Evolutionary conservation across 2,888 invertebrate genomes (phyloP).

Genomic region (Tolmerus cingulatus): DNA sequence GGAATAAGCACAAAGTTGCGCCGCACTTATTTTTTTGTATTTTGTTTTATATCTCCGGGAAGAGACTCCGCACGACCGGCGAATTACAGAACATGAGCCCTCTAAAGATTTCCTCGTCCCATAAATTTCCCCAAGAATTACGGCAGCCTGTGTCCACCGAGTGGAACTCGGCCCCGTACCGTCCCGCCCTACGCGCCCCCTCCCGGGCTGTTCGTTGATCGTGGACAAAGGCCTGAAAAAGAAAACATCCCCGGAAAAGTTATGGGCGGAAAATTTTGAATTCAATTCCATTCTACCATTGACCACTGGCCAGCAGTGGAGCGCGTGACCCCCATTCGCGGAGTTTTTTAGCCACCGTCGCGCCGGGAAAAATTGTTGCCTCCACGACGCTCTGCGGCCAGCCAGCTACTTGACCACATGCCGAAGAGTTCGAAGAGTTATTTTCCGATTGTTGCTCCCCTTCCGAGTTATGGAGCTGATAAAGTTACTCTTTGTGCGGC

Average conservation of each 20-base stretch:
- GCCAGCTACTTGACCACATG: constrained; percentile 12
- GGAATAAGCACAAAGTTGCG: not conserved
- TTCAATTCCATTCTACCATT: not conserved
- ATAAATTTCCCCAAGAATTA: constrained; percentile 35
- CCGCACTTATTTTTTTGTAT: not conserved
- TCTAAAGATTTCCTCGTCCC: constrained; percentile 31
- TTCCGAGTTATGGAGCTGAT: constrained; percentile 13
- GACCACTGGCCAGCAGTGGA: not conserved
- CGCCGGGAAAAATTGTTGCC: not conserved
- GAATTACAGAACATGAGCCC: not conserved
- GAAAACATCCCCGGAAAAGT: constrained; percentile 1
- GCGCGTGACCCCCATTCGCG: not conserved
- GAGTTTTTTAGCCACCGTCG: not conserved
- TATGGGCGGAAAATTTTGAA: constrained; percentile 35
- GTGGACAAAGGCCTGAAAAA: not conserved
- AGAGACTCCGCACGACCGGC: constrained; percentile 1
- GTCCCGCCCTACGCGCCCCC: not conserved
- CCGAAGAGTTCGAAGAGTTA: not conserved
- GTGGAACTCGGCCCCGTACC: not conserved
- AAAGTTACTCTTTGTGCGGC: not conserved
- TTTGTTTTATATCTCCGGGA: not conserved
- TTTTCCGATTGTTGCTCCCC: constrained; percentile 20
- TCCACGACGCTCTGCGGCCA: not conserved
- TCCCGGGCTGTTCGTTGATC: not conserved
- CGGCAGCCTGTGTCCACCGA: not conserved